Evolutionary conservation across 2,888 invertebrate genomes (phyloP), one percentile per base, ranked within the genome.

Genomic region (Meta bourneti): DNA sequence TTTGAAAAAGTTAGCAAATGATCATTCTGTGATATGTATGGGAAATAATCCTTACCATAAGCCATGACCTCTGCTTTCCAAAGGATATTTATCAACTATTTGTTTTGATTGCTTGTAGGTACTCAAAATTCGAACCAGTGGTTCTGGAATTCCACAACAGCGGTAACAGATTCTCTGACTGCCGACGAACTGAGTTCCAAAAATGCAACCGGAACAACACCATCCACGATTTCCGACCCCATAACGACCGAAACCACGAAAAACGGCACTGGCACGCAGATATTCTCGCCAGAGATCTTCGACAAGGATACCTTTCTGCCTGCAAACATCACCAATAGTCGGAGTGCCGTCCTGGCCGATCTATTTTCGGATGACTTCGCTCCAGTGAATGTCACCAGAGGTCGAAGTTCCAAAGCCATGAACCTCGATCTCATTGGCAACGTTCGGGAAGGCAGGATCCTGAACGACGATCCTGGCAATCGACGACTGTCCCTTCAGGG

Each of bases 391-490:
- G 34, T 92, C 8, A 89, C 92, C 20, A 84, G 92, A 16, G 92
- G 92, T 1, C 75, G 92, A 49, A 92, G 92, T 70, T 87, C 90
- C 19, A 92, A 88, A 34, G 88, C 88, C 19, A 78, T 92, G 83
- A 71, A 92, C 54, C 74, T 90, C 2, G 85, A 82, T 19, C 49
- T 90, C 8, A 11, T 89, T 8, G 93, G 89, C 8, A 80, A 75
- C 54, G 49, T 83, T 6, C 79, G 93, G 54, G 90, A 93, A 78
- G 93, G 92, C 19, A 82, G 93, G 72, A 93, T 93, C 9, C 49
- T 93, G 9, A 93, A 93, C 77, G 92, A 93, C n/a, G 91, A 93
- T 54, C 91, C 88, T 13, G 91, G 90, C 6, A 90, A 92, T 51
- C 75, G 90, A n/a, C 61, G 78, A 69, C 19, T 93, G 48, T 74